These are phyloP conservation scores for Merops nubicus DNA, from an alignment of 2,113 vertebrate species.

Conservation along the genomic window DNA sequence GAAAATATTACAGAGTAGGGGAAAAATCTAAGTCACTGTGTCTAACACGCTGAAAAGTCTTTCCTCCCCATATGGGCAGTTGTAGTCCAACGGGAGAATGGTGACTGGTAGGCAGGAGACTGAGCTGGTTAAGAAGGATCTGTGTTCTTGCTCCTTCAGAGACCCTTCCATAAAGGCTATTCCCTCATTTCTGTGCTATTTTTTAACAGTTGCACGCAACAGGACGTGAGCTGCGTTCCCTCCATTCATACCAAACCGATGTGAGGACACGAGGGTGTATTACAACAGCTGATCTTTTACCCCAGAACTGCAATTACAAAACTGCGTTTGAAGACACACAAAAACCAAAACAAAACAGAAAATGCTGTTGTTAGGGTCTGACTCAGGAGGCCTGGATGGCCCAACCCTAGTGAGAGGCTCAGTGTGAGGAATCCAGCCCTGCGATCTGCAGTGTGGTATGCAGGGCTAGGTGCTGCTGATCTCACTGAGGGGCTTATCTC, in stretches of 20 bases:
- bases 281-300: constrained; percentile 21
- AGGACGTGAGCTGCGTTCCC: background rate
- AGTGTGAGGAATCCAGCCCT: constrained; percentile 7
- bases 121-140: background rate
- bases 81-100: background rate
- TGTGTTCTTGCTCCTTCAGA: background rate
- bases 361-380: constrained; percentile 59
- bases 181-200: background rate
- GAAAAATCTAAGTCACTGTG: background rate
- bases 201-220: background rate
- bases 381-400: constrained; percentile 35
- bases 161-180: accelerated
- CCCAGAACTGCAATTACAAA: constrained; percentile 14
- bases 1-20: background rate
- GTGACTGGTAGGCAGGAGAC: background rate
- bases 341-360: constrained; percentile 51
- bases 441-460: background rate
- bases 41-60: accelerated
- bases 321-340: background rate
- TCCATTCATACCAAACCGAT: background rate
- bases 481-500: constrained; percentile 41
- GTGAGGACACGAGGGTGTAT: background rate
- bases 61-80: background rate
- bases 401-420: constrained; percentile 15
- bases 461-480: constrained; percentile 56